Evolutionary conservation across 1,140 invertebrate genomes (phyloP), one percentile per base, ranked within the genome.

Genomic region (Zaprionus africanus): DNA sequence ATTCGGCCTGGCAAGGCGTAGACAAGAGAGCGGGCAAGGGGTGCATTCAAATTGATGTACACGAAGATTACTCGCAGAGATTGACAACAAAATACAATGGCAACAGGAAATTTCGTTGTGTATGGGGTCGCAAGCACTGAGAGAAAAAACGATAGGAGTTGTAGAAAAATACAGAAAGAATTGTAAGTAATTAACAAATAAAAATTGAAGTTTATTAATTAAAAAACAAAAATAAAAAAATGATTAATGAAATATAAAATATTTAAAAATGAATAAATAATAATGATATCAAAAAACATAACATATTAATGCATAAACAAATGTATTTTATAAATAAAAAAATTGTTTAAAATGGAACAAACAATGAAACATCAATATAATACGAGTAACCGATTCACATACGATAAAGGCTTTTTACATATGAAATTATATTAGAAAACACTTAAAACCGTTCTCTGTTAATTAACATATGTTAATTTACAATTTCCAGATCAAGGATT

Each of bases 51-150:
- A 65, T 57, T 79, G 83, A 82, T 76, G 67, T 71, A 64, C 59
- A 65, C 43, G 67, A 36, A 71, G 54, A 71, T 80, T 58, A 51
- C 59, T 70, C 53, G 66, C 59, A 62, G 56, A 71, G 79, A 86
- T 87, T 82, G 65, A 74, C 78, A 61, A 61, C 65, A 79, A 76
- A 81, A 81, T 54, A 49, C 24, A 78, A 62, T 41, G 64, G 56
- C 68, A 76, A 72, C 68, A 71, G 73, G 73, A 76, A 76, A 71
- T 72, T 71, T 64, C 41, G 68, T 43, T 61, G 57, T 46, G 36
- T 36, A 64, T 57, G 38, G 43, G 24, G 15, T 5, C 31, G 54
- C 19, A 46, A 56, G 31, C 73, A 76, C 73, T 65, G 60, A 17
- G 24, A 28, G 19, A 74, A 74, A 49, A n/a, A 28, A 13, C 1